Evolutionary conservation across 1,140 invertebrate genomes (phyloP).

Genomic region (Pissodes strobi): DNA sequence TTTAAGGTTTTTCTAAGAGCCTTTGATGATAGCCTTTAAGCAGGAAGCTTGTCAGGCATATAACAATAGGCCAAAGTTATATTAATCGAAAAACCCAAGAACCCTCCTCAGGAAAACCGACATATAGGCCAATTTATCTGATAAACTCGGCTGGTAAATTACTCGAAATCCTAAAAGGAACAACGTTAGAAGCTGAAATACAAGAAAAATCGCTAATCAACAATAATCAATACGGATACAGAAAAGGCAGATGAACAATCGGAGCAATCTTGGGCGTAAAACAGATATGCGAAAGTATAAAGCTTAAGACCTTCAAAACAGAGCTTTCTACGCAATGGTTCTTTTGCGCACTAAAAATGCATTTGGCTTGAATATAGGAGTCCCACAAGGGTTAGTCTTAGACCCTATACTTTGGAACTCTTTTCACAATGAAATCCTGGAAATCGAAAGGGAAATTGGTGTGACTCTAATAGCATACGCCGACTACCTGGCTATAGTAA

Average conservation of each 20-base stretch:
- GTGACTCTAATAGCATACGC: no score
- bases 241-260: not conserved
- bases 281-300: not conserved
- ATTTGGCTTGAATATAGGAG: not conserved
- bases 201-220: not conserved
- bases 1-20: not conserved
- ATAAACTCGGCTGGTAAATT: not conserved
- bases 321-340: not conserved
- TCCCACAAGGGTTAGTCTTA: not conserved
- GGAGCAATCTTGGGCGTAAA: not conserved
- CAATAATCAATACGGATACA: not conserved
- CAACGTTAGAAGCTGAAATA: not conserved
- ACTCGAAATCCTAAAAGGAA: no score
- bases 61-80: not conserved
- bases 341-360: not conserved
- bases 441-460: no score
- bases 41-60: not conserved
- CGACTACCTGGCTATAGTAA: no score
- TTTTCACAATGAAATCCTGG: not conserved
- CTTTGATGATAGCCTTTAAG: not conserved
- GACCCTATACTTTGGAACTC: not conserved
- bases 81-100: no score
- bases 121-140: not conserved
- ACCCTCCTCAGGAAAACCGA: no score
- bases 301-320: not conserved